Evolutionary conservation across 1,140 invertebrate species (phyloP), one percentile per base, ranked within the genome.

Genomic region (Mylabris phalerata): DNA sequence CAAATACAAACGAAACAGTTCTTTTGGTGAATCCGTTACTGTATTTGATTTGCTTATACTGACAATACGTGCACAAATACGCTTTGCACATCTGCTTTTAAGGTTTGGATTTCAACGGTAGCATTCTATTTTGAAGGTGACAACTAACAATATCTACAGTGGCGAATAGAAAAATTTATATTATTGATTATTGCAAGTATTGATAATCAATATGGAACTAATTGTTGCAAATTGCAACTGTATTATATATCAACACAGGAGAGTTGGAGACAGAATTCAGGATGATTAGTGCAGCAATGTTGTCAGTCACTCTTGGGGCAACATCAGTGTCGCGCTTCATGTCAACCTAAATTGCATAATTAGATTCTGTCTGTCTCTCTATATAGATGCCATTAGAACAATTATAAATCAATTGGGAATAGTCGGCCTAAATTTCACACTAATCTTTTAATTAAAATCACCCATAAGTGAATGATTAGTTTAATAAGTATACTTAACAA

Each of bases 301-400:
- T 68, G 66, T 68, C 67, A 67, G 60, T 69, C 67, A 67, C 61
- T 64, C 67, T 62, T 62, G 58, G 38, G 32, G 66, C 56, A 61
- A 61, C 64, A 61, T 64, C 61, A 55, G 49, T 55, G 42, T 50
- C 60, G 57, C 52, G 59, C 60, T 59, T 60, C 62, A 55, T 68
- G 66, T 67, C 62, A 63, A 48, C 52, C 56, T 46, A 56, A 68
- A 68, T 64, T 68, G 68, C 63, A 70, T 68, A 70, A 70, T 70
- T 70, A 67, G 66, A 70, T 70, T 65, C 65, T 48, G 45, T 46
- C 61, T 63, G 64, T 63, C 64, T 62, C 55, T 60, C 47, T 54
- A 50, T 61, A 66, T 66, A 63, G 63, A 62, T 63, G 57, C 60
- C 48, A 62, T 68, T 68, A 65, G 60, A 61, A 61, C 62, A 67